Conservation (phyloP, 2,888 invertebrate genomes). For the Tortricodes alternella region DNA sequence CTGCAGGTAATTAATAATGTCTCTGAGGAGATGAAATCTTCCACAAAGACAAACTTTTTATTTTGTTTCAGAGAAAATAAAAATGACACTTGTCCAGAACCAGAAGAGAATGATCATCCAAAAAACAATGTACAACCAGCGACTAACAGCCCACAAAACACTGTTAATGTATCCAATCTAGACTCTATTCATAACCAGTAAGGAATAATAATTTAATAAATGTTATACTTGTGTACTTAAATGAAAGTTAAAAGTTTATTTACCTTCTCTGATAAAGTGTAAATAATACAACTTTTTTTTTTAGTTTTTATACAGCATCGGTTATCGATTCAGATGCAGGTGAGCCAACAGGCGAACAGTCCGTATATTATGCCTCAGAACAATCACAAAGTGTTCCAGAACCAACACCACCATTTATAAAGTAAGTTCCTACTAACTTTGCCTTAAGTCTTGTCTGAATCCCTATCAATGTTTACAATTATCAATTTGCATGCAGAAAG, state of each 20-base stretch:
- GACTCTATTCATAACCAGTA: background rate
- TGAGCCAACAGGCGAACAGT: background rate
- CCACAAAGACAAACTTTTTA: too few species aligned
- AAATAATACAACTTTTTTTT: background rate
- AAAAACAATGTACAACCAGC: background rate
- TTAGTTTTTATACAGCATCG: slow-evolving; percentile 1
- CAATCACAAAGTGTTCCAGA: slow-evolving; percentile 24
- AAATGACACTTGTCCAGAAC: background rate
- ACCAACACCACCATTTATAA: slow-evolving; percentile 41
- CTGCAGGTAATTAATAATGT: too few species aligned
- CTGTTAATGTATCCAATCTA: too few species aligned
- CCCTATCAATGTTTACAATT: too few species aligned
- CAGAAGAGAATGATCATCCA: background rate
- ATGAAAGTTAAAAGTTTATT: too few species aligned
- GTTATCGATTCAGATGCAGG: background rate
- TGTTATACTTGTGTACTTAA: background rate
- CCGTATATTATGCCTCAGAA: background rate
- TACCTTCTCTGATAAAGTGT: background rate
- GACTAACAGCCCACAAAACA: too few species aligned
- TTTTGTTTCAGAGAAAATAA: background rate
- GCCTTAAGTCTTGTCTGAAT: too few species aligned
- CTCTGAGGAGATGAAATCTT: too few species aligned
- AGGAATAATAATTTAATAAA: background rate
- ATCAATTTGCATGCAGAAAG: too few species aligned
- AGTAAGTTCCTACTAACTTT: slow-evolving; percentile 38